Evolutionary conservation across 2,888 invertebrate species (phyloP).

Genomic region (Elysia crispata): DNA sequence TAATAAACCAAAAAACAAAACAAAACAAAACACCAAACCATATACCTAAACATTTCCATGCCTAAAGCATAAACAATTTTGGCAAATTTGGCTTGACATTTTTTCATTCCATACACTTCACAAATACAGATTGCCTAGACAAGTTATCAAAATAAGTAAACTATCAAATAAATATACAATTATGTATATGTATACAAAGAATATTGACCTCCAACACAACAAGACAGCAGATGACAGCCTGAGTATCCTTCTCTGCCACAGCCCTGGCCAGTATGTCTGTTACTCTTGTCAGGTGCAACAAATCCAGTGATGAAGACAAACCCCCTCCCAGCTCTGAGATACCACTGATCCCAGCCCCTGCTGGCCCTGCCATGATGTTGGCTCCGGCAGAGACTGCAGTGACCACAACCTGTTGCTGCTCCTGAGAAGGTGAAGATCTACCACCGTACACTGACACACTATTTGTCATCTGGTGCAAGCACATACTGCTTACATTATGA

Average conservation of each 20-base stretch:
- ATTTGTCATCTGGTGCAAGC: slow-evolving; percentile 73
- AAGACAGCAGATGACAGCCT: slow-evolving; percentile 70
- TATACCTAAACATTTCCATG: too few relatives aligned
- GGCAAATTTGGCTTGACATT: too few relatives aligned
- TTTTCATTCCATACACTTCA: too few relatives aligned
- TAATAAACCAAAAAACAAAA: too few relatives aligned
- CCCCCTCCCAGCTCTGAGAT: too few relatives aligned
- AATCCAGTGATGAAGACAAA: slow-evolving; percentile 65
- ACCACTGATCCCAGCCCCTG: neutral
- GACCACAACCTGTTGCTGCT: neutral
- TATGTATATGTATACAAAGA: too few relatives aligned
- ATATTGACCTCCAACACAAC: slow-evolving; percentile 72
- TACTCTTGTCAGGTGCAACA: slow-evolving; percentile 68
- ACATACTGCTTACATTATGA: slow-evolving; percentile 75
- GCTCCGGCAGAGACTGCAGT: neutral
- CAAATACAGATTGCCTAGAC: too few relatives aligned
- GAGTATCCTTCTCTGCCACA: slow-evolving; percentile 63
- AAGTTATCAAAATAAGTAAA: too few relatives aligned
- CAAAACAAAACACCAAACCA: too few relatives aligned
- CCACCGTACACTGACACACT: slow-evolving; percentile 49
- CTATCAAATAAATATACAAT: too few relatives aligned
- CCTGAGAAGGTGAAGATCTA: neutral
- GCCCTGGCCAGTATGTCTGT: slow-evolving; percentile 73
- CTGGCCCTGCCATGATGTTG: neutral
- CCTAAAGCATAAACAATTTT: too few relatives aligned